Evolutionary conservation across 2,113 vertebrate species (phyloP).

Genomic region (Catharus minimus): DNA sequence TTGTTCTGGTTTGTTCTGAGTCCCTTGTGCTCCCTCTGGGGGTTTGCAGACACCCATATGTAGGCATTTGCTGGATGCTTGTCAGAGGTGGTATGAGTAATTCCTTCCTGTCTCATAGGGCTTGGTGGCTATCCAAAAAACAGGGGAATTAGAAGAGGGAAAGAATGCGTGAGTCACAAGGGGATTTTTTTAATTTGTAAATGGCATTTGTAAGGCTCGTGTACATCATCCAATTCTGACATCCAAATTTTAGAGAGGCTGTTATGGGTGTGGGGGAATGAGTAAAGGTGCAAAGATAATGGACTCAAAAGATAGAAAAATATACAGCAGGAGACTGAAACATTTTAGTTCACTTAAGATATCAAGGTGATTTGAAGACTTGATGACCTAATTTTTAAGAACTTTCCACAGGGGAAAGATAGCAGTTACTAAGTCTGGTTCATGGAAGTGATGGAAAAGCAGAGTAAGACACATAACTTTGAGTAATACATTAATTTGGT

Average conservation of each 20-base stretch:
- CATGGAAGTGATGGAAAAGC: background rate
- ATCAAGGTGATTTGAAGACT: background rate
- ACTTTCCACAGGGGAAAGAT: background rate
- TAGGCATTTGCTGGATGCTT: background rate
- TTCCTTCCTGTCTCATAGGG: background rate
- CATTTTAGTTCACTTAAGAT: background rate
- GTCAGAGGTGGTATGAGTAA: background rate
- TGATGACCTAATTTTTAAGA: background rate
- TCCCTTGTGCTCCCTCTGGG: background rate
- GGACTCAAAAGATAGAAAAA: background rate
- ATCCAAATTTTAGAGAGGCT: background rate
- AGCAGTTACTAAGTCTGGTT: background rate
- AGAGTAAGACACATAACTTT: background rate
- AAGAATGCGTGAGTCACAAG: constrained; percentile 12
- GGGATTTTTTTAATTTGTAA: constrained; percentile 15
- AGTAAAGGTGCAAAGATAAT: background rate
- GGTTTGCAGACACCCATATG: background rate
- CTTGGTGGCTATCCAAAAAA: background rate
- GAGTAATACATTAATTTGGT: background rate
- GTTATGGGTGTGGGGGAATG: background rate
- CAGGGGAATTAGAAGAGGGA: background rate
- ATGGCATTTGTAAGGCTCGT: background rate
- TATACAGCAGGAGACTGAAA: background rate
- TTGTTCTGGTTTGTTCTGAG: background rate
- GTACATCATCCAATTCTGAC: background rate